phyloP scores from a whole-genome alignment of 1,140 invertebrate species.

The Telenomus remus region DNA sequence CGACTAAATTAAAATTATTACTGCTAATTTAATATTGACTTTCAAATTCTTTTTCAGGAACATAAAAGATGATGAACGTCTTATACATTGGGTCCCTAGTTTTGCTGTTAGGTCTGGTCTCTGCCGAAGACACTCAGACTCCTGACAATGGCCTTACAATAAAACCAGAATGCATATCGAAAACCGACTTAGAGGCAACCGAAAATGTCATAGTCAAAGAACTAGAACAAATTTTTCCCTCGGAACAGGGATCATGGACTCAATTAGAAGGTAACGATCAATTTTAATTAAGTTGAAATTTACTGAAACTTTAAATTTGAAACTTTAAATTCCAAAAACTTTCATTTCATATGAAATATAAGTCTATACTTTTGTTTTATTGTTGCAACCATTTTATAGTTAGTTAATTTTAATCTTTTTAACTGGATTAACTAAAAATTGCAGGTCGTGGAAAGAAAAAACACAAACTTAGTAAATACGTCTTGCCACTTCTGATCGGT shows the following conservation, averaged over 20 bases:
- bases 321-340: no score
- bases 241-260: conserved; percentile 17
- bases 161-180: conserved; percentile 15
- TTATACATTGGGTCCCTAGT: conserved; percentile 34
- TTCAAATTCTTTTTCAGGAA: conserved; percentile 4
- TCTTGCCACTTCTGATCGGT: conserved; percentile 78
- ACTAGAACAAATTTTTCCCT: conserved; percentile 32
- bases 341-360: no score
- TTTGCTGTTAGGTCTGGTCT: conserved; percentile 35
- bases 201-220: conserved; percentile 40
- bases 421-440: no score
- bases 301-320: no score
- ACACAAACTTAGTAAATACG: conserved; percentile 70
- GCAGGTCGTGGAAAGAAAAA: conserved; percentile 66
- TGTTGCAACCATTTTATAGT: no score
- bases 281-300: no score
- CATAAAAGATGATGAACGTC: conserved; percentile 50
- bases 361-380: no score
- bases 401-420: no score
- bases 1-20: no score
- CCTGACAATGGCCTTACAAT: conserved; percentile 9
- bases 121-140: conserved; percentile 25
- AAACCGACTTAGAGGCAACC: conserved; percentile 46
- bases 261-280: conserved; percentile 46
- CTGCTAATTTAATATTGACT: no score